Percentiles rank a stretch among this genome's conserved stretches.
Evolutionary conservation across 2,888 invertebrate genomes (phyloP).

Genomic region (Xestia sexstrigata): DNA sequence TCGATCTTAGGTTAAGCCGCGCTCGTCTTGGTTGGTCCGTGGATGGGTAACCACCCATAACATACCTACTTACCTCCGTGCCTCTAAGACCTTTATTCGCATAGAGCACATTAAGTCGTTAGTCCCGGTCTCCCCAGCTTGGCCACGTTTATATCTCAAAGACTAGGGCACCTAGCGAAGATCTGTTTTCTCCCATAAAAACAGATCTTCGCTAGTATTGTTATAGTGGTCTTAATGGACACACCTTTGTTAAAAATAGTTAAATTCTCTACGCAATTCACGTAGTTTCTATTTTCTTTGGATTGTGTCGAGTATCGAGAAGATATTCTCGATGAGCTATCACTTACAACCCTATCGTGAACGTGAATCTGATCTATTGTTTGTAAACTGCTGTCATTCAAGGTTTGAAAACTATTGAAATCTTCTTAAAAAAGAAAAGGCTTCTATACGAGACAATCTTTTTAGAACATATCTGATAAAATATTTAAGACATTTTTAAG

Average conservation of each 20-base stretch:
- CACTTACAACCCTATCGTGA: slow-evolving; percentile 1
- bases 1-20: not conserved
- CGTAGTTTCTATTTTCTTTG: not conserved
- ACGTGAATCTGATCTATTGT: slow-evolving; percentile 39
- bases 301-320: not conserved
- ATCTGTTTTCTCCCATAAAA: too few species aligned
- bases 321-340: slow-evolving; percentile 6
- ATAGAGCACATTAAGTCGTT: not conserved
- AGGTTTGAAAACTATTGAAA: slow-evolving; percentile 46
- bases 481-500: slow-evolving; percentile 20
- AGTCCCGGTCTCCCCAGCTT: too few species aligned
- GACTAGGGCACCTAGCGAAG: too few species aligned
- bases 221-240: too few species aligned
- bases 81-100: too few species aligned
- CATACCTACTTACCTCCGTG: not conserved
- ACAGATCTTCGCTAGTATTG: too few species aligned
- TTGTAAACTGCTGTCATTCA: slow-evolving; percentile 49
- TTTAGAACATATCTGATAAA: slow-evolving; percentile 6
- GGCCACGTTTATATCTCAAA: too few species aligned
- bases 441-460: not conserved
- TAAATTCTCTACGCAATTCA: too few species aligned
- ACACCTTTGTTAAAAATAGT: too few species aligned
- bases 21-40: not conserved
- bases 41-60: not conserved
- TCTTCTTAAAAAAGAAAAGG: slow-evolving; percentile 28